phyloP scores from a whole-genome alignment of 1,140 invertebrate genomes.

The Antheraea mylitta region DNA sequence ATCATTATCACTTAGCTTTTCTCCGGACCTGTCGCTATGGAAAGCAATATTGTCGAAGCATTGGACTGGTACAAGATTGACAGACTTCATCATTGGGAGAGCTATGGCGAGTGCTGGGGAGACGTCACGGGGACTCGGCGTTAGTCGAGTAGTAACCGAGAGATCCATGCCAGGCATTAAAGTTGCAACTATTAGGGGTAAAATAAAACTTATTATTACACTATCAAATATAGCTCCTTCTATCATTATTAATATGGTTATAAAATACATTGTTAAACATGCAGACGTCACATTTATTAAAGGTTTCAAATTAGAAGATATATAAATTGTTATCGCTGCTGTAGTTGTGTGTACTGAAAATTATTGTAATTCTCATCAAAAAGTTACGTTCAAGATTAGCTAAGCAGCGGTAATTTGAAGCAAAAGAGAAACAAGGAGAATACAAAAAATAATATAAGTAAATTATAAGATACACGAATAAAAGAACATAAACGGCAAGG shows the following conservation, averaged over 20 bases:
- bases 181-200: conserved; percentile 67
- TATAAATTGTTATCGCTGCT: neutral
- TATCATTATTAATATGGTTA: neutral
- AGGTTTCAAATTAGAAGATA: neutral
- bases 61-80: conserved; percentile 67
- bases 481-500: neutral
- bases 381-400: neutral
- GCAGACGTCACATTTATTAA: conserved; percentile 2
- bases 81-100: conserved; percentile 75
- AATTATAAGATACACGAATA: neutral
- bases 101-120: conserved; percentile 69
- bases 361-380: neutral
- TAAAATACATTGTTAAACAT: conserved; percentile 5
- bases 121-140: conserved; percentile 72
- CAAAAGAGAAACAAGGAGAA: neutral
- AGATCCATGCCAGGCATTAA: conserved; percentile 74
- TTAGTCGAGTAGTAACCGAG: conserved; percentile 64
- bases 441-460: neutral
- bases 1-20: conserved; percentile 30
- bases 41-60: conserved; percentile 77
- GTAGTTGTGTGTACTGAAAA: neutral
- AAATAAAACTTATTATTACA: neutral
- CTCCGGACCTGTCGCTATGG: conserved; percentile 58
- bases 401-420: neutral
- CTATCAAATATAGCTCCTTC: neutral